Conservation (phyloP, 2,888 invertebrate genomes). For the Pseudococcus jackbeardsleyi region DNA sequence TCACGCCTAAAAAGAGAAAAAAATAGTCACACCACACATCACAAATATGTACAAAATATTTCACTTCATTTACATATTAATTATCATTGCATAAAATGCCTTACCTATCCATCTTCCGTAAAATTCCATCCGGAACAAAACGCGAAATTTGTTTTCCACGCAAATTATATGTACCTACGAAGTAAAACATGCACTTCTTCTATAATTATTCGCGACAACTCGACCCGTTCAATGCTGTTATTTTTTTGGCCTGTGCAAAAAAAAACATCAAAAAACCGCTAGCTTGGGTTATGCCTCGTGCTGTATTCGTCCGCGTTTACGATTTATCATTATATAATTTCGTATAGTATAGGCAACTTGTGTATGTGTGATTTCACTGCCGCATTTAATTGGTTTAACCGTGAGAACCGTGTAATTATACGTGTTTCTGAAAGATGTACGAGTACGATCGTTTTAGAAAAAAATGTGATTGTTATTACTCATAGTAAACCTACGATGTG, state of each 20-base stretch:
- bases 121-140: slow-evolving; percentile 18
- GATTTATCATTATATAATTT: slow-evolving; percentile 36
- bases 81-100: not conserved
- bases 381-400: slow-evolving; percentile 53
- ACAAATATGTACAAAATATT: not conserved
- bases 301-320: not conserved
- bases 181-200: not conserved
- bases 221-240: not conserved
- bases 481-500: not conserved
- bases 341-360: not conserved
- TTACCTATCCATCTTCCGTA: slow-evolving; percentile 13
- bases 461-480: not conserved
- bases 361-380: slow-evolving; percentile 35
- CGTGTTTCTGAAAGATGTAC: not conserved
- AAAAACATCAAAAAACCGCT: not conserved
- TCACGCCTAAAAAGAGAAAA: not conserved
- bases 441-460: not conserved
- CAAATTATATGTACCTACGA: not conserved
- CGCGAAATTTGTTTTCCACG: not conserved
- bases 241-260: not conserved
- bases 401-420: slow-evolving; percentile 37
- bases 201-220: slow-evolving; percentile 15
- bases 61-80: not conserved
- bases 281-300: not conserved
- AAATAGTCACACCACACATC: not conserved